These are phyloP conservation scores for Sarcophaga rosellei DNA, from an alignment of 2,888 invertebrate genomes.

Conservation along the genomic window DNA sequence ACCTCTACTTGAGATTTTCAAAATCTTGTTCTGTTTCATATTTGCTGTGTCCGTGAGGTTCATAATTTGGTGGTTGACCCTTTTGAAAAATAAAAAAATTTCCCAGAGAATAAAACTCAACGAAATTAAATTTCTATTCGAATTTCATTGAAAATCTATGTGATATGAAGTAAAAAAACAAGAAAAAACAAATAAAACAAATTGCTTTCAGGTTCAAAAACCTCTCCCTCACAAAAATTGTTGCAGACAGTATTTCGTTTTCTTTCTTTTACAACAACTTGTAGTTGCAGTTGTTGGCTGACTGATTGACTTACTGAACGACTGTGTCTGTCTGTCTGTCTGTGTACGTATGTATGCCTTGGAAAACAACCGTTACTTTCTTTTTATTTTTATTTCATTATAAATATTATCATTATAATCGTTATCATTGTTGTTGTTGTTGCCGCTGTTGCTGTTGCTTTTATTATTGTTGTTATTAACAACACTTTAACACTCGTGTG, in stretches of 20 bases:
- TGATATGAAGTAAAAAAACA: background rate
- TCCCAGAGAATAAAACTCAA: background rate
- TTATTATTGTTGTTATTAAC: background rate
- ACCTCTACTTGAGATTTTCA: too few relatives aligned
- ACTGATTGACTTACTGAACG: too few relatives aligned
- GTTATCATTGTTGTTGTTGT: too few relatives aligned
- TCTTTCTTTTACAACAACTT: conserved; percentile 10
- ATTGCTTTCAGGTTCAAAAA: conserved; percentile 52
- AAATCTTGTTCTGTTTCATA: too few relatives aligned
- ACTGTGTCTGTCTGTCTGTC: too few relatives aligned
- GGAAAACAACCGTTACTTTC: background rate
- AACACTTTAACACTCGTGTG: conserved; percentile 34
- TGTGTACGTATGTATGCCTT: too few relatives aligned
- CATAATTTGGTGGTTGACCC: too few relatives aligned
- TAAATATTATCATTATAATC: conserved; percentile 17
- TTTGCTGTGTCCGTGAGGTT: too few relatives aligned
- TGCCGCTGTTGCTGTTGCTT: too few relatives aligned
- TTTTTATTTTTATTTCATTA: background rate
- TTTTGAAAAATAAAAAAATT: too few relatives aligned
- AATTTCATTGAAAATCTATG: background rate
- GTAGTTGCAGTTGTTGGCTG: background rate
- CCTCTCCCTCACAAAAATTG: conserved; percentile 23
- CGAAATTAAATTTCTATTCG: background rate
- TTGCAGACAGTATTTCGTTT: conserved; percentile 1
- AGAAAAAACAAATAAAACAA: too few relatives aligned